These are phyloP conservation scores for Balaeniceps rex DNA, from an alignment of 2,113 vertebrate genomes.

Conservation along the genomic window DNA sequence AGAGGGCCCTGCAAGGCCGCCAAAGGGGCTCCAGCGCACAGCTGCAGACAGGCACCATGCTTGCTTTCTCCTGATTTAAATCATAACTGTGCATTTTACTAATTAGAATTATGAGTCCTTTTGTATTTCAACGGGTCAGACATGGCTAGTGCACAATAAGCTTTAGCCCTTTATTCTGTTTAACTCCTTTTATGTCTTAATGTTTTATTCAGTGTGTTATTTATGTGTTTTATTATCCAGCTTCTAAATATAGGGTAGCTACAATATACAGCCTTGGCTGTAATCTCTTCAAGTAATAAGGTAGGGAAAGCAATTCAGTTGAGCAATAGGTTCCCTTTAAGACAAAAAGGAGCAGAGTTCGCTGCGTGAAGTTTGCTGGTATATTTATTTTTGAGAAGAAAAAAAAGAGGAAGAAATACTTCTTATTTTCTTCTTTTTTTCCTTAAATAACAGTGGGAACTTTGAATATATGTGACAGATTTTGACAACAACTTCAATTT, in stretches of 20 bases:
- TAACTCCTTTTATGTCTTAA: constrained; percentile 55
- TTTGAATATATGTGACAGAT: background rate
- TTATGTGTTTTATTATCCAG: constrained; percentile 48
- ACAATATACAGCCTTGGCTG: background rate
- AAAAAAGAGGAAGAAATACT: background rate
- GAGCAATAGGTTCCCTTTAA: background rate
- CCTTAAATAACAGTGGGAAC: background rate
- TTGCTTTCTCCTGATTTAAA: background rate
- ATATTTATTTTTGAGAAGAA: background rate
- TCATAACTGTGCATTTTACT: constrained; percentile 28
- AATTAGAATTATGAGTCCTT: constrained; percentile 44
- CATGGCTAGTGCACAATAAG: constrained; percentile 1
- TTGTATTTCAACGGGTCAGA: constrained; percentile 47
- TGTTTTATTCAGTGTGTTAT: constrained; percentile 63
- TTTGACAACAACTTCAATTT: background rate
- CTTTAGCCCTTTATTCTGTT: constrained; percentile 22
- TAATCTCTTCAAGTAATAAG: constrained; percentile 3
- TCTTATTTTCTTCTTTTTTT: background rate
- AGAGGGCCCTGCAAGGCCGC: constrained; percentile 79
- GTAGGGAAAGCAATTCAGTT: background rate
- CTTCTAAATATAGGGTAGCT: constrained; percentile 33
- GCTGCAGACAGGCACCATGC: background rate
- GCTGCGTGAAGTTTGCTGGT: background rate
- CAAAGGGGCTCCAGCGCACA: background rate
- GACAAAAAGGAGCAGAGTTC: background rate